phyloP scores from a whole-genome alignment of 1,140 invertebrate genomes.

The Lithobius niger region DNA sequence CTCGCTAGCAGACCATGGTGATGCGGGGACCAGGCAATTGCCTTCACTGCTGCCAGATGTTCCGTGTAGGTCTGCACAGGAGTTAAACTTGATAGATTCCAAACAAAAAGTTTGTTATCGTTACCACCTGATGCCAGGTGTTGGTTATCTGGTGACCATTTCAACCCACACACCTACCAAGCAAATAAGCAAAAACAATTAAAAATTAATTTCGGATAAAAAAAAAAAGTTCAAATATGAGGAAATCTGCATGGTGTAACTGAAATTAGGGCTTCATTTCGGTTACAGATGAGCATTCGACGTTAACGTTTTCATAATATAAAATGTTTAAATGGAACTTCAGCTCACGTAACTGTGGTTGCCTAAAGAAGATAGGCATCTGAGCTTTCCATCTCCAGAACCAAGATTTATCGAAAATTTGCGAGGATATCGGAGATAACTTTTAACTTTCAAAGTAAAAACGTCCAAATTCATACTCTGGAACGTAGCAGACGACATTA shows the following conservation, averaged over 20 bases:
- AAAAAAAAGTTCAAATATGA: slow-evolving; percentile 6
- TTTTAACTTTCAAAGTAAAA: too few relatives aligned
- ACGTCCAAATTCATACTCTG: too few relatives aligned
- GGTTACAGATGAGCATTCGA: too few relatives aligned
- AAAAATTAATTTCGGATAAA: slow-evolving; percentile 8
- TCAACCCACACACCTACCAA: slow-evolving; percentile 73
- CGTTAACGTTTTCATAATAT: too few relatives aligned
- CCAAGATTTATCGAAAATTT: too few relatives aligned
- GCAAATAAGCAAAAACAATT: slow-evolving; percentile 6
- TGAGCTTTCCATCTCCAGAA: too few relatives aligned
- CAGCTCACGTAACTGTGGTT: too few relatives aligned
- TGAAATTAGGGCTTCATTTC: too few relatives aligned
- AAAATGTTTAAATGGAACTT: too few relatives aligned
- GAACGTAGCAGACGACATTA: too few relatives aligned
- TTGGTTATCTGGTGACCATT: slow-evolving; percentile 99
- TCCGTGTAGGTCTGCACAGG: slow-evolving; percentile 95
- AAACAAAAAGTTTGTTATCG: slow-evolving; percentile 96
- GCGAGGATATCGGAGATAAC: too few relatives aligned
- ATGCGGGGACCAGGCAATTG: slow-evolving; percentile 99
- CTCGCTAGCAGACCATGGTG: slow-evolving; percentile 95
- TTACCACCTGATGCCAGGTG: slow-evolving; percentile 97
- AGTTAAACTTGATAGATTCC: slow-evolving; percentile 79
- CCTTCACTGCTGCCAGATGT: slow-evolving; percentile 96
- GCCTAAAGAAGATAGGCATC: too few relatives aligned
- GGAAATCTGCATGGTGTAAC: background rate